A percentile compares a stretch with the other conserved stretches of the same genome.
Conservation (phyloP, 2,113 vertebrate genomes). For the Sylvietta virens region DNA sequence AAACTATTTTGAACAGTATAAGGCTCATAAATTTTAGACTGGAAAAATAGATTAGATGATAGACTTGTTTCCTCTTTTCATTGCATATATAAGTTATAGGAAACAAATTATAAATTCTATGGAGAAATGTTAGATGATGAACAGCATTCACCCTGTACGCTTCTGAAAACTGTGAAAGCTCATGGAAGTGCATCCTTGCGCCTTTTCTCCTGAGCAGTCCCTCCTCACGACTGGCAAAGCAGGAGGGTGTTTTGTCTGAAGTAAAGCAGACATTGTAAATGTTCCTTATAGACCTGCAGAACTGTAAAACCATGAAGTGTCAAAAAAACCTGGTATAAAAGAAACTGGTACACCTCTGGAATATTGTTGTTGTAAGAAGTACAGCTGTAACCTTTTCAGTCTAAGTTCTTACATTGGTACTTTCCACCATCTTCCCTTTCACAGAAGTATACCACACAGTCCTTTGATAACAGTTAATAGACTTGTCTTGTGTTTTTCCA, state of each 20-base stretch:
- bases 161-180: not conserved
- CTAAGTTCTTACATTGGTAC: not conserved
- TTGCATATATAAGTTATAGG: not conserved
- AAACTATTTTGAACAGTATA: not conserved
- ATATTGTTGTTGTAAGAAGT: not conserved
- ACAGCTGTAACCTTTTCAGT: not conserved
- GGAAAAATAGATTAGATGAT: not conserved
- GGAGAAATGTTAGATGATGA: not conserved
- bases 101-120: not conserved
- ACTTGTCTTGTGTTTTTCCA: not conserved
- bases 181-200: not conserved
- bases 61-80: not conserved
- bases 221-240: not conserved
- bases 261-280: not conserved
- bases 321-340: not conserved
- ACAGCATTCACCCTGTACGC: not conserved
- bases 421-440: not conserved
- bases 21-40: not conserved
- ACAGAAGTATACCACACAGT: not conserved
- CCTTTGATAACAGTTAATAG: not conserved
- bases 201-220: not conserved
- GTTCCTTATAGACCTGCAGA: not conserved
- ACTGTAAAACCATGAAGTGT: not conserved
- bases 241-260: not conserved
- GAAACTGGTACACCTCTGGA: not conserved